Conservation (phyloP, 1,140 invertebrate genomes). For the Drosophila athabasca region DNA sequence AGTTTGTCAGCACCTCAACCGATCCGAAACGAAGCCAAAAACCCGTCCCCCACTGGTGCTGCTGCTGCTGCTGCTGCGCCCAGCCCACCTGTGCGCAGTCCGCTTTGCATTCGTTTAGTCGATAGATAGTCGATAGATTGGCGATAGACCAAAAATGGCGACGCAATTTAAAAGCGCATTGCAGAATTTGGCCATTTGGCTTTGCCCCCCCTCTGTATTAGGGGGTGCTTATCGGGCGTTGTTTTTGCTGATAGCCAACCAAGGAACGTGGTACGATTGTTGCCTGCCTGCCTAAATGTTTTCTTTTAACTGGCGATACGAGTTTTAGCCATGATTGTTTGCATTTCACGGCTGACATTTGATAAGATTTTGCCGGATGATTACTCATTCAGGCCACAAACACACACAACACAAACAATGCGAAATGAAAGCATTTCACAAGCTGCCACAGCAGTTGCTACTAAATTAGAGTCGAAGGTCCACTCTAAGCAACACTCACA, state of each 20-base stretch:
- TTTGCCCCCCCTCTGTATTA: too few species aligned
- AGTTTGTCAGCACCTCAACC: slow-evolving; percentile 68
- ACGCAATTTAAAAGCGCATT: slow-evolving; percentile 74
- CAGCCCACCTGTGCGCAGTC: slow-evolving; percentile 62
- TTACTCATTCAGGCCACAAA: slow-evolving; percentile 51
- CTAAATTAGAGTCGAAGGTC: too few species aligned
- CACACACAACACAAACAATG: slow-evolving; percentile 25
- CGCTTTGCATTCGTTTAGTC: slow-evolving; percentile 27
- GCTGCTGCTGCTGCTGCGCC: slow-evolving; percentile 40
- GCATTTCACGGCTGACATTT: slow-evolving; percentile 51
- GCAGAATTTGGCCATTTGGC: slow-evolving; percentile 52
- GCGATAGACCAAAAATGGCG: slow-evolving; percentile 65
- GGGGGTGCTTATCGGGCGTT: slow-evolving; percentile 59
- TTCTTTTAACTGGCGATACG: slow-evolving; percentile 44
- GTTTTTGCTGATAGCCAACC: slow-evolving; percentile 42
- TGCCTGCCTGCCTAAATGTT: slow-evolving; percentile 49
- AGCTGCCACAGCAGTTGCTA: too few species aligned
- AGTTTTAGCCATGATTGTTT: slow-evolving; percentile 32
- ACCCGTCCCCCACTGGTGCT: too few species aligned
- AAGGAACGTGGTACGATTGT: not conserved
- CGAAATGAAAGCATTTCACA: slow-evolving; percentile 13
- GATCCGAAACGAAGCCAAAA: too few species aligned
- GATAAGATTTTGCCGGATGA: slow-evolving; percentile 51
- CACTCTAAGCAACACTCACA: too few species aligned
- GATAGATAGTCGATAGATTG: slow-evolving; percentile 25